These are phyloP conservation scores for Fringilla coelebs DNA, from an alignment of 2,797 vertebrate genomes.

Conservation along the genomic window DNA sequence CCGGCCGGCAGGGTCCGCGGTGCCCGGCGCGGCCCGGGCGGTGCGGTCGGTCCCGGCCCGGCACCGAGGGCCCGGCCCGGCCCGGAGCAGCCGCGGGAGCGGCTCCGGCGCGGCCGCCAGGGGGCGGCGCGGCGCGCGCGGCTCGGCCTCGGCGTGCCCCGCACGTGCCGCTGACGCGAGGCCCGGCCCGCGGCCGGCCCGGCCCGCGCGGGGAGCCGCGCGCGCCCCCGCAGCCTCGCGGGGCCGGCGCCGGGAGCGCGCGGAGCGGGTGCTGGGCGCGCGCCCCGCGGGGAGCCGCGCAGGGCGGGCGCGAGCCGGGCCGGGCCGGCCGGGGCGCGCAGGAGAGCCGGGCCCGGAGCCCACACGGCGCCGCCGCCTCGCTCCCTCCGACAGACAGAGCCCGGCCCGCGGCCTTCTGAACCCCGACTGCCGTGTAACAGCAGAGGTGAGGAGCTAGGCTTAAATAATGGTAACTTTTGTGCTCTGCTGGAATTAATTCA, in stretches of 20 bases:
- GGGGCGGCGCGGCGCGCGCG: background rate
- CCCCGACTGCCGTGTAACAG: constrained; percentile 72
- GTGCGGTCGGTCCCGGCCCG: background rate
- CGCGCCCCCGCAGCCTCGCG: background rate
- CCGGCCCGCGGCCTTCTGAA: constrained; percentile 76
- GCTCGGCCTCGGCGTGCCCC: background rate
- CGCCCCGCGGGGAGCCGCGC: background rate
- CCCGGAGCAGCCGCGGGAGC: background rate
- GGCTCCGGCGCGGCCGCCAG: background rate
- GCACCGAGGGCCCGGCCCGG: background rate
- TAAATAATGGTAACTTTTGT: constrained; percentile 88
- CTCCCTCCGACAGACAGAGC: constrained; percentile 61
- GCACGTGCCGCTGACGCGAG: background rate
- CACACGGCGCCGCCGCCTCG: fast-evolving
- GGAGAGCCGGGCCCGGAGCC: fast-evolving
- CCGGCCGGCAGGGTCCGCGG: constrained; percentile 34
- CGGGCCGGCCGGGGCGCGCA: background rate
- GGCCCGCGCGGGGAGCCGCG: background rate
- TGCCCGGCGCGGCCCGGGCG: background rate
- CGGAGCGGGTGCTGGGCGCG: background rate
- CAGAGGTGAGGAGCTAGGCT: constrained; percentile 78
- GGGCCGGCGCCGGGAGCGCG: background rate
- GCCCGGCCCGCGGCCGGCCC: background rate
- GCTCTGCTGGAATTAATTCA: constrained; percentile 92
- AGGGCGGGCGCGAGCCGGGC: background rate